Base-by-base conservation (phyloP, 1,140 invertebrate species). In the Drosophila kikkawai region DNA sequence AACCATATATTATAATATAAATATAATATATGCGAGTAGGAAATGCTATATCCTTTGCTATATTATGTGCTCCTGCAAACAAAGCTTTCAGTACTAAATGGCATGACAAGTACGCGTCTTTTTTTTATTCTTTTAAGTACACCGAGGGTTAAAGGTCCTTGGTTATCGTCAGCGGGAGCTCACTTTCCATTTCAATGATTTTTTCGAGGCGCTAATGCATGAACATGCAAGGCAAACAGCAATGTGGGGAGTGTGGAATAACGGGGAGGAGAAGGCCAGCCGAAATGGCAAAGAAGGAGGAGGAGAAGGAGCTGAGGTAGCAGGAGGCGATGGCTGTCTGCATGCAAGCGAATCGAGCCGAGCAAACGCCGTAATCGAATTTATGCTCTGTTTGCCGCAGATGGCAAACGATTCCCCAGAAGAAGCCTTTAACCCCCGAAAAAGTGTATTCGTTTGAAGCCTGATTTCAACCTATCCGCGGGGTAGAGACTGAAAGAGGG, bases 151-250 rank as follows among this genome's bases (percentile, higher is more conserved):
- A 44, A 36, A 37, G 42, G 55, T 80, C 70, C 58, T 79, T 69
- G 67, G 39, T 44, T 69, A 61, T 58, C 42, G 66, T 36, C 32
- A 53, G 45, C 45, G 36, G 36, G 15, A 45, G 48, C 66, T 78
- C 82, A 75, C 80, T 91, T 82, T 91, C 67, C 91, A 74, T 91
- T 93, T 93, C 95, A 85, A 76, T 88, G 78, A 79, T 55, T 88
- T 77, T 80, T 68, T 45, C 69, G 58, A 76, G 73, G 74, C 68
- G 70, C 70, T 74, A 74, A 74, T 74, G 67, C 61, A 76, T 76
- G 73, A 76, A 58, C 73, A 76, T 76, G 55, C 51, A 53, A 79
- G 29, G 41, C 41, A 66, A 36, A 45, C 56, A 26, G 56, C 12
- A 8, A 45, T 15, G 22, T 51, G 26, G 26, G n/a, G 41, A 63